Evolutionary conservation across 2,113 vertebrate species (phyloP).

Genomic region (Dinomys branickii): DNA sequence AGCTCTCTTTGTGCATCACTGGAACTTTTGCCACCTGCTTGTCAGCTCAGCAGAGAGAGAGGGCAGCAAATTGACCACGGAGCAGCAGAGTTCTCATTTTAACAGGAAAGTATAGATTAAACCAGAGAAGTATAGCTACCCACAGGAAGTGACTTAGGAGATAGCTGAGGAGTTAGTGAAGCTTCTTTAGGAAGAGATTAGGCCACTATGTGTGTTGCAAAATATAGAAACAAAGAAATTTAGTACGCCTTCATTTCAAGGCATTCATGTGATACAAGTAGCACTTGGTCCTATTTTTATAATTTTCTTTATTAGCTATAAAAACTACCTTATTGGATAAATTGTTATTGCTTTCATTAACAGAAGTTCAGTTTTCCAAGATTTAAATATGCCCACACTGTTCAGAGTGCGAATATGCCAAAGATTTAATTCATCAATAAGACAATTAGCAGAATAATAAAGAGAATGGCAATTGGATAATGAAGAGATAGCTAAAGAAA

Average conservation of each 20-base stretch:
- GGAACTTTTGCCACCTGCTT: accelerated
- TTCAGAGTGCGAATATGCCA: not conserved
- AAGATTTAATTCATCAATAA: not conserved
- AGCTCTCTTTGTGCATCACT: not conserved
- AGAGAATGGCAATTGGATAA: not conserved
- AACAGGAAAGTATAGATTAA: not conserved
- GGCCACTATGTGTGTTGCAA: not conserved
- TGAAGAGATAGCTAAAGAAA: not conserved
- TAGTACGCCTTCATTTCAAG: not conserved
- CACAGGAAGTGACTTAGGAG: not conserved
- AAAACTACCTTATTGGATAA: not conserved
- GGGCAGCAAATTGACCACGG: not conserved
- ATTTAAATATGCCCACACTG: not conserved
- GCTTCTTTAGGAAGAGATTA: not conserved
- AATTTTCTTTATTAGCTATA: not conserved
- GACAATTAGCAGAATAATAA: not conserved
- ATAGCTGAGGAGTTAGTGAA: not conserved
- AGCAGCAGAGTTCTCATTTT: not conserved
- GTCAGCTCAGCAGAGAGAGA: not conserved
- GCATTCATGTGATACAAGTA: not conserved
- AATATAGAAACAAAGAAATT: not conserved
- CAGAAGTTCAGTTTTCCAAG: not conserved
- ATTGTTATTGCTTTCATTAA: not conserved
- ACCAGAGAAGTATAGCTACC: not conserved
- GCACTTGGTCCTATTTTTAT: not conserved